Evolutionary conservation across 2,113 vertebrate genomes (phyloP).

Genomic region (Rhizomys pruinosus): DNA sequence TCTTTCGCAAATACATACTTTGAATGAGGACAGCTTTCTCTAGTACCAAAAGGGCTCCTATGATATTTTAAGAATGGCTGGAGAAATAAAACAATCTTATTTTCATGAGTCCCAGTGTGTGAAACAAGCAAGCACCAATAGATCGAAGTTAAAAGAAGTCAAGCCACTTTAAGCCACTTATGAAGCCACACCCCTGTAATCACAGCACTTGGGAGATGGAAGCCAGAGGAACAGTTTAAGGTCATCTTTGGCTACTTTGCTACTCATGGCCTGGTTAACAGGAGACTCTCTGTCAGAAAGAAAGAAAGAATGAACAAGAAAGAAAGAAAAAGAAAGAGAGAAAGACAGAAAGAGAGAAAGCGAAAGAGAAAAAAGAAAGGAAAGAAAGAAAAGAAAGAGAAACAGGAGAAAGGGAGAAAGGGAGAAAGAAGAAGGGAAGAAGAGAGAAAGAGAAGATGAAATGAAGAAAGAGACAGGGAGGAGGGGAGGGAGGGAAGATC

Average conservation of each 20-base stretch:
- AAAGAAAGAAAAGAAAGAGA: neutral
- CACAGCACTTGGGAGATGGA: neutral
- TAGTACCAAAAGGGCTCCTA: neutral
- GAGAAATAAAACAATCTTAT: neutral
- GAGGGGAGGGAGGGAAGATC: rapidly evolving
- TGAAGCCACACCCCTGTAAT: neutral
- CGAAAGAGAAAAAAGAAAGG: neutral
- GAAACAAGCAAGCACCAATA: slow-evolving; percentile 19
- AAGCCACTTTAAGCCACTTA: neutral
- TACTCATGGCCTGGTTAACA: neutral
- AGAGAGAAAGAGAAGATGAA: neutral
- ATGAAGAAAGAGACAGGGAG: neutral
- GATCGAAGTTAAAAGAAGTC: slow-evolving; percentile 14
- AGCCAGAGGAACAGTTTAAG: neutral
- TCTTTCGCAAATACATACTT: slow-evolving; percentile 7
- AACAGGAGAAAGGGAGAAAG: neutral
- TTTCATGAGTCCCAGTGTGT: neutral
- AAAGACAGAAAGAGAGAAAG: neutral
- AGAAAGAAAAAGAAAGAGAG: neutral
- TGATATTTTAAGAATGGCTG: neutral
- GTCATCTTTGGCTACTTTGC: neutral
- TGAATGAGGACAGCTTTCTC: slow-evolving; percentile 6
- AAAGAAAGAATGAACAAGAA: neutral
- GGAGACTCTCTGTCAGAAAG: neutral
- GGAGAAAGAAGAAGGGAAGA: neutral